These are phyloP conservation scores for Sturnus vulgaris DNA, from an alignment of 2,113 vertebrate genomes.

Conservation along the genomic window DNA sequence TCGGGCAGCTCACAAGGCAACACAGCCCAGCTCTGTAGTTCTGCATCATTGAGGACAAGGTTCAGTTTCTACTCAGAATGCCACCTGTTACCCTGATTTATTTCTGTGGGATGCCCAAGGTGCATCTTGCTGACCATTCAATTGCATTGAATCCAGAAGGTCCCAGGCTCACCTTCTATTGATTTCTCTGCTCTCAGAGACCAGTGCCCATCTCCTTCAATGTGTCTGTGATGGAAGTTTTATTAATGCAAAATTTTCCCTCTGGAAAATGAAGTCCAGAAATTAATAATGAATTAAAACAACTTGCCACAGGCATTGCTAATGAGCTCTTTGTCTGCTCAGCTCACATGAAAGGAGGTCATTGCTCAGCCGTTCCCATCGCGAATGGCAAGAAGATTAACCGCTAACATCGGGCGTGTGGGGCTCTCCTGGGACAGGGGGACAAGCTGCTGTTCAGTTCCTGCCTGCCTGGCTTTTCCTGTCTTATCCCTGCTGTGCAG, in stretches of 20 bases:
- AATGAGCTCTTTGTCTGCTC: constrained; percentile 51
- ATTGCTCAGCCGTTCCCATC: constrained; percentile 20
- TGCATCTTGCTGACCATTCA: neutral
- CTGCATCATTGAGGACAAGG: neutral
- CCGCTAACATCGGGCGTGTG: neutral
- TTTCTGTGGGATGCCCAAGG: neutral
- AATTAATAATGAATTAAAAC: constrained; percentile 66
- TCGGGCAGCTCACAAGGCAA: neutral
- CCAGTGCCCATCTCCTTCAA: neutral
- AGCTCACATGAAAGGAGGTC: constrained; percentile 49
- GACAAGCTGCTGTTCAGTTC: neutral
- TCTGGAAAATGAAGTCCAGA: constrained; percentile 45
- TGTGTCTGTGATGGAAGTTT: neutral
- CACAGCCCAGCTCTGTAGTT: neutral
- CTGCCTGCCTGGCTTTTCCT: neutral
- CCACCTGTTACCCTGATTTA: neutral
- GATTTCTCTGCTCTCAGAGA: neutral
- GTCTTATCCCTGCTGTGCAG: neutral
- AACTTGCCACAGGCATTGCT: constrained; percentile 47
- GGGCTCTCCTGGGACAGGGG: neutral
- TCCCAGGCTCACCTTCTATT: neutral
- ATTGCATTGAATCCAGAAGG: neutral
- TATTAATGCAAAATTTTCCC: constrained; percentile 50
- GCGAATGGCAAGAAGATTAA: neutral
- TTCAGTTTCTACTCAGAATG: neutral